These are phyloP conservation scores for Euwallacea similis DNA, from an alignment of 1,140 invertebrate species.

Conservation along the genomic window DNA sequence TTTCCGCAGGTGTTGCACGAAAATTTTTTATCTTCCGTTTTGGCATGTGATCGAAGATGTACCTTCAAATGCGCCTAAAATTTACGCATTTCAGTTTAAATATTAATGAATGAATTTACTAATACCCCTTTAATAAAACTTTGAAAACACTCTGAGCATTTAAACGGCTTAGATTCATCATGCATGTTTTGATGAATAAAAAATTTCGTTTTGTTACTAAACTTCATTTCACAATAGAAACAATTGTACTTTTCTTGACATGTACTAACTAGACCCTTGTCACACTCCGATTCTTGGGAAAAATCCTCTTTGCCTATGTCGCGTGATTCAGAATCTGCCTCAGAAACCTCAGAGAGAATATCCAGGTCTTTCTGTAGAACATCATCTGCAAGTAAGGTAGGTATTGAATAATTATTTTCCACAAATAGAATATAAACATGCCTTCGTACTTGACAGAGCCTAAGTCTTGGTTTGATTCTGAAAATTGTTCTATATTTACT, in stretches of 20 bases:
- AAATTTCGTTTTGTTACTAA: slow-evolving; percentile 40
- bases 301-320: background rate
- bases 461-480: no score
- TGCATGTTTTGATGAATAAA: slow-evolving; percentile 40
- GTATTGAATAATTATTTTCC: no score
- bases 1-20: slow-evolving; percentile 59
- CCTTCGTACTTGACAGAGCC: no score
- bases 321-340: background rate
- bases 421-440: no score
- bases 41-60: slow-evolving; percentile 42
- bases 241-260: slow-evolving; percentile 34
- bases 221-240: slow-evolving; percentile 36
- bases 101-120: background rate
- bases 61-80: slow-evolving; percentile 39
- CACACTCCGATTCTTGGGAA: background rate
- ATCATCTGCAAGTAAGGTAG: no score
- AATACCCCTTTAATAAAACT: slow-evolving; percentile 38
- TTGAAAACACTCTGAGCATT: slow-evolving; percentile 38
- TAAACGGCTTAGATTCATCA: slow-evolving; percentile 37
- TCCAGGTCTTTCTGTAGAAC: background rate
- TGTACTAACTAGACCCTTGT: background rate
- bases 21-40: slow-evolving; percentile 54
- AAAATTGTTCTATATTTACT: no score
- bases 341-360: background rate
- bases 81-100: background rate